Base-by-base conservation (phyloP, 2,113 vertebrate species). In the Muntiacus reevesi region DNA sequence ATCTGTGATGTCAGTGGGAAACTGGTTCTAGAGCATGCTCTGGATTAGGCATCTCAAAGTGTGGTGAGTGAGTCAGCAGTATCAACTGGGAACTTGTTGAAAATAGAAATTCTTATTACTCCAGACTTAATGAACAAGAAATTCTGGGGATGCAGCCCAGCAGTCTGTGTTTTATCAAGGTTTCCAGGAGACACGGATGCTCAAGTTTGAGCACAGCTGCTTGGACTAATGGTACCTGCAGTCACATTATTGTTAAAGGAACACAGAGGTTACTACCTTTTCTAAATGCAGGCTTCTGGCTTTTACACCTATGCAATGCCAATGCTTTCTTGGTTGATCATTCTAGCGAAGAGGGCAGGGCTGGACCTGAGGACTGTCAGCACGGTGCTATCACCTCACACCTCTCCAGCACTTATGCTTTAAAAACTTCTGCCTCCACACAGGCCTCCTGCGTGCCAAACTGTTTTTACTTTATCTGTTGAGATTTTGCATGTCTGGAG, bases 401-500 rank as follows among this genome's bases (percentile, higher is more conserved):
- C 11, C 27, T 12, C 27, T 54, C 27, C 21, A 25, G 23, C 0
- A 10, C 36, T 71, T 19, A 13, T 2, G 28, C 57, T 91, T 71
- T n/a, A 16, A 33, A 19, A 15, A 60, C 27, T 33, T 13, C 28
- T 45, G 43, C n/a, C 40, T 60, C 30, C 13, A 17, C 1, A 15
- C 21, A 36, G 45, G 17, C 28, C 57, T 83, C 74, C 33, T 33
- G 12, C 25, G 19, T 0, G 12, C 11, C 59, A 60, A 7, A 8
- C 12, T 60, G 13, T 54, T 93, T 83, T 47, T 43, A 28, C 30
- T 84, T 87, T 84, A 64, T 64, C 55, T 94, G 47, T 45, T 47
- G 83, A 76, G 89, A 94, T 57, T 71, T 89, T 93, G 43, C 89
- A 36, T 54, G n/a, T 76, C 15, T 93, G 59, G n/a, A n/a, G 36